Evolutionary conservation across 1,140 invertebrate genomes (phyloP).

Genomic region (Diachasma alloeum): DNA sequence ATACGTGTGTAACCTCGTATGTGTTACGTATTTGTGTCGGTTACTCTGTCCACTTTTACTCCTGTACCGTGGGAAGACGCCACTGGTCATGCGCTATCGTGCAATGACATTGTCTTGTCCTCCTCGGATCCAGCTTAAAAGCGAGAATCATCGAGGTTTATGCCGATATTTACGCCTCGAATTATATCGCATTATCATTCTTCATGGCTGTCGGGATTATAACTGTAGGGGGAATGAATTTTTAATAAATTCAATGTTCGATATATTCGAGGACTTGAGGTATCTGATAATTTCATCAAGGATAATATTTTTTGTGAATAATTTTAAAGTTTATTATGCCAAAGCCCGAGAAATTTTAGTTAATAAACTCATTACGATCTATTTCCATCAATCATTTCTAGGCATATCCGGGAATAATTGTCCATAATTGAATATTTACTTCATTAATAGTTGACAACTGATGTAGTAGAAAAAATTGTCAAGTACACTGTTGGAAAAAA

Average conservation of each 20-base stretch:
- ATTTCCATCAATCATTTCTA: no score
- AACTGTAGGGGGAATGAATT: neutral
- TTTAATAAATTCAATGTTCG: neutral
- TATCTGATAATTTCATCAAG: neutral
- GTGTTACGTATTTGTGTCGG: neutral
- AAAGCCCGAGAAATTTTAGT: no score
- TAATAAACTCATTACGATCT: no score
- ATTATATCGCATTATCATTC: neutral
- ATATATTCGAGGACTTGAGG: neutral
- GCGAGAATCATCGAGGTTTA: neutral
- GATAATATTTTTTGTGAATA: neutral
- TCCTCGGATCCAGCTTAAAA: neutral
- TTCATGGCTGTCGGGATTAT: neutral
- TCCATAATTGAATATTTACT: no score
- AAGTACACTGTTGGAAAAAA: no score
- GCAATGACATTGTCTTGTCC: neutral
- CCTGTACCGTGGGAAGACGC: conserved; percentile 27
- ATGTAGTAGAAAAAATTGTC: no score
- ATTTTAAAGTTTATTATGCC: neutral
- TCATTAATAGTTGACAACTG: no score
- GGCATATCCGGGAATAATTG: no score
- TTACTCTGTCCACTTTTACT: conserved; percentile 1
- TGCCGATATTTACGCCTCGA: neutral
- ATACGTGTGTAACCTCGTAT: neutral
- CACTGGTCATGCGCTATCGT: neutral